These are phyloP conservation scores for Trilocha varians DNA, from an alignment of 2,888 invertebrate genomes.

Conservation along the genomic window DNA sequence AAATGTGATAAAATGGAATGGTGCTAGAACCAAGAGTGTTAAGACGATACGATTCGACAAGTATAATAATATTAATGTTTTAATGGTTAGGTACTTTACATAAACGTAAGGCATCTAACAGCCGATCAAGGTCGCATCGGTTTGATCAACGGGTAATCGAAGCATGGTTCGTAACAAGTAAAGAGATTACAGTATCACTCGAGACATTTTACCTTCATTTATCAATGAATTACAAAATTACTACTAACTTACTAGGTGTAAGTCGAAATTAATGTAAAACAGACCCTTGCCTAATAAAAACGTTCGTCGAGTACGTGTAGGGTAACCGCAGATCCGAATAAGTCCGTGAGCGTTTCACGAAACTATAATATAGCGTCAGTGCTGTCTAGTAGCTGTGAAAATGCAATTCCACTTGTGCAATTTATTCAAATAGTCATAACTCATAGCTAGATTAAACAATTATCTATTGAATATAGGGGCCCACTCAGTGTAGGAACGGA, in stretches of 20 bases:
- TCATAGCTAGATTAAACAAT: constrained; percentile 71
- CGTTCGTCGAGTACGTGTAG: constrained; percentile 37
- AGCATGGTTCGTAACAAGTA: constrained; percentile 40
- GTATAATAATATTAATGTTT: constrained; percentile 69
- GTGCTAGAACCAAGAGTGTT: constrained; percentile 74
- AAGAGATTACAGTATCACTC: constrained; percentile 73
- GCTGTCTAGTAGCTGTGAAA: constrained; percentile 68
- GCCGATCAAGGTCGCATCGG: constrained; percentile 61
- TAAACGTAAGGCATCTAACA: constrained; percentile 69
- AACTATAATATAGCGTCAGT: constrained; percentile 48
- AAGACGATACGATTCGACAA: constrained; percentile 73
- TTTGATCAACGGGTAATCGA: constrained; percentile 45
- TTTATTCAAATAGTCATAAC: constrained; percentile 71
- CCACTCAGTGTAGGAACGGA: constrained; percentile 56
- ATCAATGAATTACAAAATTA: constrained; percentile 61
- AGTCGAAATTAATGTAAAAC: constrained; percentile 56
- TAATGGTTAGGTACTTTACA: constrained; percentile 66
- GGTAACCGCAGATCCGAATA: constrained; percentile 40
- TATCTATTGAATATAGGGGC: constrained; percentile 69
- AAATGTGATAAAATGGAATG: constrained; percentile 75
- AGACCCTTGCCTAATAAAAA: constrained; percentile 56
- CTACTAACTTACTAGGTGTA: constrained; percentile 62
- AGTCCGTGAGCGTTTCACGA: constrained; percentile 47
- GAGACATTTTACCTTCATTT: constrained; percentile 60
- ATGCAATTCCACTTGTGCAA: constrained; percentile 72